A percentile compares a stretch with the other conserved stretches of the same genome.
These are phyloP conservation scores for Megalonaias nervosa DNA, from an alignment of 1,140 invertebrate species.

Conservation along the genomic window DNA sequence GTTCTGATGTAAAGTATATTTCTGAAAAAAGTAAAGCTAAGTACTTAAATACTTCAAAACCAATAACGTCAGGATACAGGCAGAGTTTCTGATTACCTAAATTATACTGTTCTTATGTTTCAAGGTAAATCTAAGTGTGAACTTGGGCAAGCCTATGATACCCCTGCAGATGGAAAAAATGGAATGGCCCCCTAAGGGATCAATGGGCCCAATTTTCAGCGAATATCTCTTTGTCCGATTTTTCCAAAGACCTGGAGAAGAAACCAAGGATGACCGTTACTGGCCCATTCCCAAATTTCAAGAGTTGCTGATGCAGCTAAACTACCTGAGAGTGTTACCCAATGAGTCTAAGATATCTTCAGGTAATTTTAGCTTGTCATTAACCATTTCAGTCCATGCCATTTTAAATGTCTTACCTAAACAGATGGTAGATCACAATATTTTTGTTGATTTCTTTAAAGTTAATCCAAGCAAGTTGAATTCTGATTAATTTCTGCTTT, in stretches of 20 bases:
- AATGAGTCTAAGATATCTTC: constrained; percentile 38
- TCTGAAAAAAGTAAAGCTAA: no score
- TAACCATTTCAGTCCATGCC: no score
- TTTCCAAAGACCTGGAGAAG: constrained; percentile 49
- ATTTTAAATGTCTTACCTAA: no score
- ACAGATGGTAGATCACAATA: no score
- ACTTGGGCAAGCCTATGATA: constrained; percentile 62
- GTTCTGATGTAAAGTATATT: no score
- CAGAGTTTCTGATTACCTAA: no score
- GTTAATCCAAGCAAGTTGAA: no score
- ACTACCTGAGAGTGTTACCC: constrained; percentile 44
- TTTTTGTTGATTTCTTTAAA: no score
- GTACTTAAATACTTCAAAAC: no score
- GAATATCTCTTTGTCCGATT: constrained; percentile 66
- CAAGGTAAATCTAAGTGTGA: constrained; percentile 65
- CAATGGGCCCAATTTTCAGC: constrained; percentile 69
- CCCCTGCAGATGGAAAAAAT: constrained; percentile 65
- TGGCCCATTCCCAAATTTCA: constrained; percentile 63
- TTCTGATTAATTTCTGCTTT: no score
- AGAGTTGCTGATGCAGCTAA: constrained; percentile 64
- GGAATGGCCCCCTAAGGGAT: constrained; percentile 64
- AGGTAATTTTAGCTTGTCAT: background rate
- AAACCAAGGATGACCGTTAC: constrained; percentile 49
- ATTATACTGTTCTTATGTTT: background rate
- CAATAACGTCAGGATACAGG: no score